Evolutionary conservation across 1,140 invertebrate genomes (phyloP).

Genomic region (Phymastichus coffea): DNA sequence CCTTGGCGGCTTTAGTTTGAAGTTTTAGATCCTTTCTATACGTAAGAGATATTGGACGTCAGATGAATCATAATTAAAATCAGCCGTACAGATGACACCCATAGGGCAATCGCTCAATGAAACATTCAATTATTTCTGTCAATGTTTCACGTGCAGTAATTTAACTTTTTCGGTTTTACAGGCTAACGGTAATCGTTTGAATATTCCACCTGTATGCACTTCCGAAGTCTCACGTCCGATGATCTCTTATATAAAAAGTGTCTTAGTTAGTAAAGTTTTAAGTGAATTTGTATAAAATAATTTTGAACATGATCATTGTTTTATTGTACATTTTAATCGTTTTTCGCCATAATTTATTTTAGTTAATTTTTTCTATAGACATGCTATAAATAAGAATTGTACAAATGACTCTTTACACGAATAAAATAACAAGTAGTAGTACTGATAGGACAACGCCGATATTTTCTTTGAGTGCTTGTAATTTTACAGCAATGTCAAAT

Average conservation of each 20-base stretch:
- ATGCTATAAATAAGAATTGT: conserved; percentile 25
- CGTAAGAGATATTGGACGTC: too few species aligned
- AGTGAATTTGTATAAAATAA: conserved; percentile 23
- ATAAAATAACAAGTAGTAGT: conserved; percentile 16
- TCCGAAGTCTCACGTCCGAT: too few species aligned
- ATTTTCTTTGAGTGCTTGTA: conserved; percentile 3
- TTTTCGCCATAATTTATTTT: conserved; percentile 28
- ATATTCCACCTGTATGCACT: too few species aligned
- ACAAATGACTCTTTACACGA: conserved; percentile 21
- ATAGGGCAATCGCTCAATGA: too few species aligned
- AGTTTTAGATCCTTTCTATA: too few species aligned
- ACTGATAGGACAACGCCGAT: too few species aligned
- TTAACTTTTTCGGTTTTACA: conserved; percentile 7
- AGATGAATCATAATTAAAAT: too few species aligned
- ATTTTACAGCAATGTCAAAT: background rate
- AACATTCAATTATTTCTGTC: conserved; percentile 11
- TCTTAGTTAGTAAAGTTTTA: conserved; percentile 20
- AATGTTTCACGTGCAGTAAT: background rate
- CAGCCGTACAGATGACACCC: too few species aligned
- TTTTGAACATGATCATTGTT: conserved; percentile 16
- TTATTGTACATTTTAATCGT: conserved; percentile 25
- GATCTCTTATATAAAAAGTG: too few species aligned
- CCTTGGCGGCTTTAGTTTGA: too few species aligned
- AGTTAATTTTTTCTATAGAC: conserved; percentile 26
- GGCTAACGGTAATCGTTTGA: too few species aligned